Evolutionary conservation across 2,113 vertebrate species (phyloP).

Genomic region (Tragelaphus strepsiceros): DNA sequence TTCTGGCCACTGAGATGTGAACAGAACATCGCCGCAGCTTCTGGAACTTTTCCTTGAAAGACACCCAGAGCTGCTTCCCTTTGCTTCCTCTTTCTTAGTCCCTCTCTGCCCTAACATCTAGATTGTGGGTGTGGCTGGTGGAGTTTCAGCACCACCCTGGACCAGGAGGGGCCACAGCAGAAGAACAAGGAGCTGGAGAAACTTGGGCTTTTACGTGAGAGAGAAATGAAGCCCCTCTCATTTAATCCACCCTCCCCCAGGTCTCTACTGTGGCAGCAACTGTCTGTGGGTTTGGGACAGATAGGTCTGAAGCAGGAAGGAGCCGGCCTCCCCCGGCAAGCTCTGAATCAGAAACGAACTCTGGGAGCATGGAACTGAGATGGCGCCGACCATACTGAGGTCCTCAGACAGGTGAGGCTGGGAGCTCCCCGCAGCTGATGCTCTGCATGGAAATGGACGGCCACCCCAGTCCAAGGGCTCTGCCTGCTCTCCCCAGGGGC

Average conservation of each 20-base stretch:
- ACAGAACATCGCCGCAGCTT: not conserved
- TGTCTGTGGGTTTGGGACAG: not conserved
- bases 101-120: not conserved
- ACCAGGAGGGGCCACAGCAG: not conserved
- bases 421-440: not conserved
- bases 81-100: not conserved
- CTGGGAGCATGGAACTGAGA: not conserved
- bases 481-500: not conserved
- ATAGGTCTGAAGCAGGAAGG: not conserved
- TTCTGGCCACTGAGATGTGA: not conserved
- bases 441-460: not conserved
- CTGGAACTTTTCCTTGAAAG: not conserved
- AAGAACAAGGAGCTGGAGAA: not conserved
- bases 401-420: not conserved
- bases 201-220: not conserved
- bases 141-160: not conserved
- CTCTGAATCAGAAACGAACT: not conserved
- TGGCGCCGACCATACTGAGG: fast-evolving
- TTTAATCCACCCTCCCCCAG: not conserved
- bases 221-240: not conserved
- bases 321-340: not conserved
- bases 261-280: not conserved
- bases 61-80: not conserved
- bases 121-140: not conserved
- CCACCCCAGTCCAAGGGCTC: fast-evolving